Evolutionary conservation across 2,113 vertebrate genomes (phyloP).

Genomic region (Elachura formosa): DNA sequence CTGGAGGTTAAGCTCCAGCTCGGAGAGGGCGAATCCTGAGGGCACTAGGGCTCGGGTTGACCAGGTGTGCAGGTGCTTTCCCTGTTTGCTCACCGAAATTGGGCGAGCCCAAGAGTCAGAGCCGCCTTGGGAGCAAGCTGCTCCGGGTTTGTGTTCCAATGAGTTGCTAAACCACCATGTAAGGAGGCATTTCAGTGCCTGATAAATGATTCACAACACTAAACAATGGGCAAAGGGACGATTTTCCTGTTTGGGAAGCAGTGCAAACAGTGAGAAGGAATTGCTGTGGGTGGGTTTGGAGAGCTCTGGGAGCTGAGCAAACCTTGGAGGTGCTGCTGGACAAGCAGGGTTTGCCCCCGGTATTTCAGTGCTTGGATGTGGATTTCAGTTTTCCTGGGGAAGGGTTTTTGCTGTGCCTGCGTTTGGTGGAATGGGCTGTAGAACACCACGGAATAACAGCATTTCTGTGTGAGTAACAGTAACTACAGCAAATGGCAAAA

Average conservation of each 20-base stretch:
- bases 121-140: neutral
- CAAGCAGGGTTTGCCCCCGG: neutral
- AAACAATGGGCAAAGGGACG: neutral
- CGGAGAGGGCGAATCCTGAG: neutral
- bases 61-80: neutral
- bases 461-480: neutral
- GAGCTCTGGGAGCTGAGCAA: neutral
- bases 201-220: neutral
- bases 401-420: neutral
- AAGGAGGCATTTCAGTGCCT: neutral
- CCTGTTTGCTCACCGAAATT: neutral
- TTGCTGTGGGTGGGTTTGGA: rapidly evolving
- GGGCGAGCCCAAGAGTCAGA: neutral
- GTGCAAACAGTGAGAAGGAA: rapidly evolving
- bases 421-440: neutral
- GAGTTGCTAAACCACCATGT: neutral
- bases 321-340: neutral
- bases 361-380: neutral
- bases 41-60: neutral
- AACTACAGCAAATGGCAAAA: neutral
- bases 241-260: neutral
- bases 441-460: neutral
- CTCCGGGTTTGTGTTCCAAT: neutral
- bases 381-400: neutral
- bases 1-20: constrained; percentile 9